Conservation (phyloP, 2,113 vertebrate genomes). For the Coptodon rendalli region DNA sequence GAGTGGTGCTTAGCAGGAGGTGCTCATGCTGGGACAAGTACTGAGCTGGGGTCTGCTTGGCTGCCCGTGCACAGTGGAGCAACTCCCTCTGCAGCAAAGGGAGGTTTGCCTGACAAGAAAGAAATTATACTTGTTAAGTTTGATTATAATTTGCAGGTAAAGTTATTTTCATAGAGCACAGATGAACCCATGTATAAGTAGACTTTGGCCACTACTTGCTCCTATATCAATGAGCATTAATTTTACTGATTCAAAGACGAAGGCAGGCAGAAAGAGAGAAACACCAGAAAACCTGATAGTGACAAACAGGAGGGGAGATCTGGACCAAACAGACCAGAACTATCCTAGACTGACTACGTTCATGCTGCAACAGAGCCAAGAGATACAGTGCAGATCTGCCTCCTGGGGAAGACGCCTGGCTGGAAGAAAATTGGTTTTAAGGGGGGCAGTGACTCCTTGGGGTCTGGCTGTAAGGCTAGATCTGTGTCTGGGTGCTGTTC, state of each 20-base stretch:
- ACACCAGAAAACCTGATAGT: background rate
- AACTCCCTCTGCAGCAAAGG: conserved; percentile 94
- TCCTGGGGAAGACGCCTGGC: background rate
- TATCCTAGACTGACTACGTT: background rate
- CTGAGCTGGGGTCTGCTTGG: conserved; percentile 97
- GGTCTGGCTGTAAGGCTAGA: conserved; percentile 22
- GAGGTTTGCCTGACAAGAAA: conserved; percentile 83
- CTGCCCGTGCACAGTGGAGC: conserved; percentile 91
- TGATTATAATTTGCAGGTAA: background rate
- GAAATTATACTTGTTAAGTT: background rate
- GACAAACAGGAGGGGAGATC: background rate
- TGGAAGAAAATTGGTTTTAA: background rate
- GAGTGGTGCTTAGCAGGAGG: conserved; percentile 89
- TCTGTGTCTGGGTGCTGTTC: conserved; percentile 27
- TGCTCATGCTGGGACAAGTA: conserved; percentile 97
- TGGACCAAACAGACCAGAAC: background rate
- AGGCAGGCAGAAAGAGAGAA: background rate
- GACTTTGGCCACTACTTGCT: background rate
- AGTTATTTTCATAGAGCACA: background rate
- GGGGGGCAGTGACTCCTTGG: conserved; percentile 2
- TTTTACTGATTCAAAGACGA: background rate
- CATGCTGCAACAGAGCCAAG: background rate
- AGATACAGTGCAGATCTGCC: conserved; percentile 1
- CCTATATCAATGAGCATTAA: background rate
- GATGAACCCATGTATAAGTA: background rate